These are phyloP conservation scores for Drosophila tropicalis DNA, from an alignment of 1,140 invertebrate genomes.

Conservation along the genomic window DNA sequence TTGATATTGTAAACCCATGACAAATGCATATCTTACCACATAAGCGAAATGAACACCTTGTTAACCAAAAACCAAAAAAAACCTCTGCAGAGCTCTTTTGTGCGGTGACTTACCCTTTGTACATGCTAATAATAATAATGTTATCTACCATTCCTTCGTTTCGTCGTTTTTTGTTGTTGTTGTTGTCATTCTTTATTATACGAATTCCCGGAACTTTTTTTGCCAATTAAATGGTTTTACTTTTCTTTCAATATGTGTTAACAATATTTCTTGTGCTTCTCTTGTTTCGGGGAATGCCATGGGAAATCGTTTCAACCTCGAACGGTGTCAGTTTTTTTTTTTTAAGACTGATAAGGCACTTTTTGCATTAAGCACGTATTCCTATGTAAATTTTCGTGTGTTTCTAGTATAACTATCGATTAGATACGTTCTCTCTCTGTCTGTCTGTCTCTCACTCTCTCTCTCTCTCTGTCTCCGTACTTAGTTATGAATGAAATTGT, in stretches of 20 bases:
- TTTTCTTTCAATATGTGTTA: constrained; percentile 19
- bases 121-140: constrained; percentile 44
- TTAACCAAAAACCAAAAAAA: constrained; percentile 32
- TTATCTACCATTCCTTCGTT: constrained; percentile 32
- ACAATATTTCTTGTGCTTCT: background rate
- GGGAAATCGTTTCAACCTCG: constrained; percentile 7
- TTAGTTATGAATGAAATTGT: constrained; percentile 19
- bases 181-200: constrained; percentile 5
- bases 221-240: constrained; percentile 11
- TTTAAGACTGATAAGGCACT: background rate
- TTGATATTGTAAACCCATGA: constrained; percentile 56
- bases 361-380: background rate
- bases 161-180: background rate
- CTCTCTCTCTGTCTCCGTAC: no score
- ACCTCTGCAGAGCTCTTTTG: background rate
- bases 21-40: constrained; percentile 41
- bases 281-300: constrained; percentile 21
- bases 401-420: background rate
- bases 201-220: constrained; percentile 17
- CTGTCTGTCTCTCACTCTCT: no score
- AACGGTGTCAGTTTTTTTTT: background rate
- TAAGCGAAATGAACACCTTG: constrained; percentile 58
- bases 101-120: background rate
- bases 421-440: background rate
- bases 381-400: constrained; percentile 1